phyloP scores from a whole-genome alignment of 2,113 vertebrate genomes.

The Trichechus manatus region DNA sequence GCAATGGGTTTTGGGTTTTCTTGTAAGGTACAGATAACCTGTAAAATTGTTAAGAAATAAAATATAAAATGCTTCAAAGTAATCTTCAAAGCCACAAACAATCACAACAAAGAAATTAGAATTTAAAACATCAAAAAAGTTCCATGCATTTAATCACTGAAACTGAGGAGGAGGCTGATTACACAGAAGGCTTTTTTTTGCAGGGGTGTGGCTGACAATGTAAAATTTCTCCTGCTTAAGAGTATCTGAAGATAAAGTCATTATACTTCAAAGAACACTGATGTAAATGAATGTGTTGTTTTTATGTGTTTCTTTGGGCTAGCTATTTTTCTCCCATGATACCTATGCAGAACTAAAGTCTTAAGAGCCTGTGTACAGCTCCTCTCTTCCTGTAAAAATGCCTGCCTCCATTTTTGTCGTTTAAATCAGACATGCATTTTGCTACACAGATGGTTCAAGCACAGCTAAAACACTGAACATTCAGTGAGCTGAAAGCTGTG shows the following conservation, averaged over 20 bases:
- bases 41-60: conserved; percentile 81
- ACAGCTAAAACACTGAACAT: conserved; percentile 68
- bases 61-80: conserved; percentile 81
- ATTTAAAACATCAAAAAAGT: conserved; percentile 84
- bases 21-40: conserved; percentile 68
- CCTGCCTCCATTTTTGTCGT: conserved; percentile 68
- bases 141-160: conserved; percentile 71
- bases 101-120: conserved; percentile 84
- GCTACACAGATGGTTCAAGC: conserved; percentile 69
- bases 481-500: conserved; percentile 77
- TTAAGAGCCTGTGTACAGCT: conserved; percentile 41
- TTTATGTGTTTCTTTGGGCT: conserved; percentile 69
- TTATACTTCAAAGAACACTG: conserved; percentile 74
- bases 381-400: conserved; percentile 52
- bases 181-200: conserved; percentile 1
- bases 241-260: conserved; percentile 69
- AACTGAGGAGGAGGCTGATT: conserved; percentile 34
- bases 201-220: neutral
- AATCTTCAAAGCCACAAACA: conserved; percentile 84
- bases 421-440: conserved; percentile 81
- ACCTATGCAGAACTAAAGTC: conserved; percentile 67
- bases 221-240: conserved; percentile 71
- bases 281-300: conserved; percentile 72
- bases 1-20: neutral
- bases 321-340: conserved; percentile 54